Conservation (phyloP, 1,140 invertebrate species). For the Triops longicaudatus region DNA sequence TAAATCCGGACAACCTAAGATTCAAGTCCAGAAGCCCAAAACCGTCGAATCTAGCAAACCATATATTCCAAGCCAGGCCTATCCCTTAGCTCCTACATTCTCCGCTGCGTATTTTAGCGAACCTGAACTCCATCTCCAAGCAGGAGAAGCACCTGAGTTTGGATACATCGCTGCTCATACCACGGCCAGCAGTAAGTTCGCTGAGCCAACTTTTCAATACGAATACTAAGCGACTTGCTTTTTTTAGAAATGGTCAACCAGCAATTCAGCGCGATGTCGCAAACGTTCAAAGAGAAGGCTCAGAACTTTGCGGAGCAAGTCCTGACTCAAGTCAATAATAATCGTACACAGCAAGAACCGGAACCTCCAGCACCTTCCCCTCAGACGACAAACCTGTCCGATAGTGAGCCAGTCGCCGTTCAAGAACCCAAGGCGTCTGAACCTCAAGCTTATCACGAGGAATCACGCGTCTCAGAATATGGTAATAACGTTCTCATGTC, state of each 20-base stretch:
- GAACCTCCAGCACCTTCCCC: background rate
- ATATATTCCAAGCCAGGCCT: background rate
- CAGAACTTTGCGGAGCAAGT: constrained; percentile 59
- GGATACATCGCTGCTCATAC: constrained; percentile 43
- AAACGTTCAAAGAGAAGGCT: constrained; percentile 58
- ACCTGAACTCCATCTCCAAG: constrained; percentile 38
- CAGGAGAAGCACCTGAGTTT: constrained; percentile 52
- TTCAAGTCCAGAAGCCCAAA: background rate
- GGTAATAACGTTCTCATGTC: constrained; percentile 45
- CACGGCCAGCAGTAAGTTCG: background rate
- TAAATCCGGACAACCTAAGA: background rate
- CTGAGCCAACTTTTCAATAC: background rate
- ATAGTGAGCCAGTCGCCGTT: constrained; percentile 35
- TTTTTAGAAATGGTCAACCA: constrained; percentile 30
- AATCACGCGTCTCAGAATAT: constrained; percentile 57
- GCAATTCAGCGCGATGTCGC: constrained; percentile 57
- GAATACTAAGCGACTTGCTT: background rate
- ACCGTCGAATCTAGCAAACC: constrained; percentile 4
- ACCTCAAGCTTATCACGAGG: constrained; percentile 59
- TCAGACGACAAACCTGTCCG: constrained; percentile 28
- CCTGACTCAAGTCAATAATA: constrained; percentile 40
- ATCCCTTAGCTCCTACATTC: constrained; percentile 12
- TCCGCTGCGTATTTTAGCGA: constrained; percentile 9
- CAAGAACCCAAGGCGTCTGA: constrained; percentile 42
- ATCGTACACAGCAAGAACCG: background rate